Conservation (phyloP, 2,888 invertebrate genomes). For the Augiades crinisus region DNA sequence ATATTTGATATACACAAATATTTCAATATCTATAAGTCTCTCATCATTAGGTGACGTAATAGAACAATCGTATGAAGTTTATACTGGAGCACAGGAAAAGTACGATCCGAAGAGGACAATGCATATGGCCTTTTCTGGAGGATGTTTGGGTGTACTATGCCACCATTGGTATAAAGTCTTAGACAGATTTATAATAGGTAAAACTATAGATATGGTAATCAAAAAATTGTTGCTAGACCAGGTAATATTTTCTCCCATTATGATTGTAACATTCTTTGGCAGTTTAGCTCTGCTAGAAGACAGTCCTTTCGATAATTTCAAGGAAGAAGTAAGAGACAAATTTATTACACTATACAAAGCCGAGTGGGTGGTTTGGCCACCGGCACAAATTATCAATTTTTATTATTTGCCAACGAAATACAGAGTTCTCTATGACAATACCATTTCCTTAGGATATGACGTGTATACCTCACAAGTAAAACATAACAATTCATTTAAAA, state of each 20-base stretch:
- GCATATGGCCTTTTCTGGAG: slow-evolving; percentile 91
- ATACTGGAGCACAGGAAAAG: slow-evolving; percentile 79
- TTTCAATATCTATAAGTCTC: slow-evolving; percentile 88
- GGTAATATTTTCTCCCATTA: slow-evolving; percentile 91
- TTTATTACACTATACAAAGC: slow-evolving; percentile 90
- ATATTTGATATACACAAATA: slow-evolving; percentile 90
- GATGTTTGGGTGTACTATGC: slow-evolving; percentile 89
- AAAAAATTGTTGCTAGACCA: slow-evolving; percentile 94
- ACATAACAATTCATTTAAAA: slow-evolving; percentile 66
- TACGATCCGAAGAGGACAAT: slow-evolving; percentile 85
- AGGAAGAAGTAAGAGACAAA: slow-evolving; percentile 87
- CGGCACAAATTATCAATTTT: slow-evolving; percentile 96
- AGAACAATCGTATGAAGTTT: slow-evolving; percentile 91
- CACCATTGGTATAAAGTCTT: slow-evolving; percentile 94
- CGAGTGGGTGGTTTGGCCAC: slow-evolving; percentile 97
- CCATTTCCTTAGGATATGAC: slow-evolving; percentile 93
- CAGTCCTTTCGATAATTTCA: slow-evolving; percentile 82
- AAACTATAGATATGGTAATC: slow-evolving; percentile 83
- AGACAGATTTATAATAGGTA: slow-evolving; percentile 88
- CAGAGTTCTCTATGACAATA: slow-evolving; percentile 94
- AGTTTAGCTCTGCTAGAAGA: slow-evolving; percentile 89
- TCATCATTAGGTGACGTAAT: slow-evolving; percentile 91
- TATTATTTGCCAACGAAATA: slow-evolving; percentile 91
- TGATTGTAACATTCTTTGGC: slow-evolving; percentile 90
- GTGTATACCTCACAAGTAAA: slow-evolving; percentile 93